phyloP scores from a whole-genome alignment of 2,888 invertebrate species.

The Troides helena region DNA sequence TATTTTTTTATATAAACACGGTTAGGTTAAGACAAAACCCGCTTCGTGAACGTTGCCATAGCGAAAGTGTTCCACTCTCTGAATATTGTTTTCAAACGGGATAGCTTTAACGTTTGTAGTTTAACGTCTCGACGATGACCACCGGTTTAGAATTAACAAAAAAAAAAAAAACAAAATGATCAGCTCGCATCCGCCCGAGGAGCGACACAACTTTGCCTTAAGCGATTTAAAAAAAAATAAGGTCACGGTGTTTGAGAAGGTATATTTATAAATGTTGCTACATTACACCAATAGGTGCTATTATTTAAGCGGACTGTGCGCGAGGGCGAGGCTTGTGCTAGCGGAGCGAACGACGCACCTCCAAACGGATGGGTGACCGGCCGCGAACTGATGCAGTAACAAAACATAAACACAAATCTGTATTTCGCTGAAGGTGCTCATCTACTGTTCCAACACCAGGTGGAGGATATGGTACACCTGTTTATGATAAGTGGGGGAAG shows the following conservation, averaged over 20 bases:
- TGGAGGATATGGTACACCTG: too few relatives aligned
- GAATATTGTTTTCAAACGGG: constrained; percentile 39
- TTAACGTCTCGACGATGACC: constrained; percentile 72
- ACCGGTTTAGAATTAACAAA: constrained; percentile 67
- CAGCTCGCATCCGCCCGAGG: background rate
- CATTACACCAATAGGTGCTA: constrained; percentile 73
- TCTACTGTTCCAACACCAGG: too few relatives aligned
- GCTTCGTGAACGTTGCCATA: constrained; percentile 70
- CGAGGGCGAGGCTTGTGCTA: constrained; percentile 9
- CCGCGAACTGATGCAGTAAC: too few relatives aligned
- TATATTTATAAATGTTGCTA: constrained; percentile 52
- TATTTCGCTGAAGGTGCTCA: too few relatives aligned
- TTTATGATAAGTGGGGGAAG: too few relatives aligned
- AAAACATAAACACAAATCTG: too few relatives aligned
- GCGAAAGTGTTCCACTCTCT: constrained; percentile 56
- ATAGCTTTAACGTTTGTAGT: constrained; percentile 57
- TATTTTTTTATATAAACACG: too few relatives aligned
- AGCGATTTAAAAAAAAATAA: constrained; percentile 11
- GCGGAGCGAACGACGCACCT: background rate
- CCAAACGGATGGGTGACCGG: background rate
- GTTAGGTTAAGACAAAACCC: constrained; percentile 58
- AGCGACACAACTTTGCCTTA: constrained; percentile 31
- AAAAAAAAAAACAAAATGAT: constrained; percentile 23
- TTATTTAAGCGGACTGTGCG: constrained; percentile 53
- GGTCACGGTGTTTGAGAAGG: constrained; percentile 34